These are phyloP conservation scores for Priocnemis perturbator DNA, from an alignment of 2,888 invertebrate genomes.

Conservation along the genomic window DNA sequence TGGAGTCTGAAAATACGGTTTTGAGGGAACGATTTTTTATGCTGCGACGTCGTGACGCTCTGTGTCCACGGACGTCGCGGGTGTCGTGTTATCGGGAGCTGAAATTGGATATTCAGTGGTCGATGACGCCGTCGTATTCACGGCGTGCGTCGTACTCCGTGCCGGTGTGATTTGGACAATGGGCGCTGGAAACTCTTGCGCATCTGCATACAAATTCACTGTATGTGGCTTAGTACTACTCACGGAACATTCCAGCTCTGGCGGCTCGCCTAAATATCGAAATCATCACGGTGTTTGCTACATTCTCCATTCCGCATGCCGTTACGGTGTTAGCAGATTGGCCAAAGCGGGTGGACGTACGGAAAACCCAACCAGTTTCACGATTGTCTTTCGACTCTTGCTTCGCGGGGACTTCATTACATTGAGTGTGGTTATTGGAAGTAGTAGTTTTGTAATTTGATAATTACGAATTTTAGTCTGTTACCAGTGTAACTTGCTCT, in stretches of 20 bases:
- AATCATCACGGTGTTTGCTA: conserved; percentile 2
- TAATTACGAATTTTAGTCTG: too few species aligned
- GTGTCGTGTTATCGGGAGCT: conserved; percentile 24
- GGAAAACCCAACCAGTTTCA: too few species aligned
- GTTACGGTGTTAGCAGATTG: not conserved
- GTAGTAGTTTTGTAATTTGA: too few species aligned
- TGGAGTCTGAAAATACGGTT: not conserved
- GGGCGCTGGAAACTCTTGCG: conserved; percentile 58
- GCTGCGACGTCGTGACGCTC: conserved; percentile 52
- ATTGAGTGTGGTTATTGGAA: too few species aligned
- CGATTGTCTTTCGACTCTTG: too few species aligned
- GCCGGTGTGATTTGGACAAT: conserved; percentile 35
- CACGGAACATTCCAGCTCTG: conserved; percentile 62
- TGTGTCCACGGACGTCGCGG: conserved; percentile 18
- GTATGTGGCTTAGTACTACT: conserved; percentile 66
- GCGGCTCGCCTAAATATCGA: conserved; percentile 62
- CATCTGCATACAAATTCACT: conserved; percentile 59
- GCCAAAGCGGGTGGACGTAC: too few species aligned
- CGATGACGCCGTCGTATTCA: conserved; percentile 22
- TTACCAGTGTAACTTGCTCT: too few species aligned
- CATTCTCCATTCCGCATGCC: not conserved
- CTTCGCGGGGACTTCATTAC: too few species aligned
- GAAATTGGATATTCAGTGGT: conserved; percentile 28
- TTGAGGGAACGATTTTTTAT: conserved; percentile 40
- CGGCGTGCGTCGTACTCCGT: conserved; percentile 31